phyloP scores from a whole-genome alignment of 92 coral and sea anemone species.

The Porites lobata region DNA sequence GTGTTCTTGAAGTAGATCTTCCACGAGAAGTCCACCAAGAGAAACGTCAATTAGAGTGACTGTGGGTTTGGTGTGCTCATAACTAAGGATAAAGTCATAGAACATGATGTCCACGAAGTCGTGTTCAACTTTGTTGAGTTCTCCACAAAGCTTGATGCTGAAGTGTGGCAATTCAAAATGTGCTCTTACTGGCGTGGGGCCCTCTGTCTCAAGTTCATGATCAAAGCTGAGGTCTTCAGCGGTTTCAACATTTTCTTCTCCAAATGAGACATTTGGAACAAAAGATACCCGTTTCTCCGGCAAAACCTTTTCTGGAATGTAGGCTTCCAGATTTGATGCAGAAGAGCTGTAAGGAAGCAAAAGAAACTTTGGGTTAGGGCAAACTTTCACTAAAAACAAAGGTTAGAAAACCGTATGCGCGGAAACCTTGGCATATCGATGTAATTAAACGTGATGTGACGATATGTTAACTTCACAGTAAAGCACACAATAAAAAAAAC shows the following conservation, averaged over 20 bases:
- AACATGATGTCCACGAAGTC: constrained; percentile 92
- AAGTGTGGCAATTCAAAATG: constrained; percentile 89
- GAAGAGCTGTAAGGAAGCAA: constrained; percentile 73
- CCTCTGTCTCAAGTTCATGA: constrained; percentile 63
- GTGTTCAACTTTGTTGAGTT: constrained; percentile 82
- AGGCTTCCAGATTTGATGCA: constrained; percentile 65
- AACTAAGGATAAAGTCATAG: constrained; percentile 81
- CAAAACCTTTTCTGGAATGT: constrained; percentile 49
- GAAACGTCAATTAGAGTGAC: constrained; percentile 85
- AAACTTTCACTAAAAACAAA: too few species aligned
- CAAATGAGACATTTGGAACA: constrained; percentile 52
- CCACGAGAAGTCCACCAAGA: constrained; percentile 91
- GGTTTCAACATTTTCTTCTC: constrained; percentile 42
- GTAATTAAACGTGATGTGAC: too few species aligned
- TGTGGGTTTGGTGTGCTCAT: constrained; percentile 78
- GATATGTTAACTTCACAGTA: too few species aligned
- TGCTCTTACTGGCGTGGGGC: constrained; percentile 83
- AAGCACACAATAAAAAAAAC: too few species aligned
- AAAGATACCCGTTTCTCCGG: constrained; percentile 70
- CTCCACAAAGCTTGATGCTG: constrained; percentile 93
- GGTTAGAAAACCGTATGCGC: too few species aligned
- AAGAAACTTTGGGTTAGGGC: too few species aligned
- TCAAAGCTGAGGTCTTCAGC: constrained; percentile 42
- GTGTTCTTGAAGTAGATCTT: constrained; percentile 92
- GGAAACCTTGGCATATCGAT: too few species aligned